Evolutionary conservation across 2,888 invertebrate species (phyloP).

Genomic region (Conchocele bisecta): DNA sequence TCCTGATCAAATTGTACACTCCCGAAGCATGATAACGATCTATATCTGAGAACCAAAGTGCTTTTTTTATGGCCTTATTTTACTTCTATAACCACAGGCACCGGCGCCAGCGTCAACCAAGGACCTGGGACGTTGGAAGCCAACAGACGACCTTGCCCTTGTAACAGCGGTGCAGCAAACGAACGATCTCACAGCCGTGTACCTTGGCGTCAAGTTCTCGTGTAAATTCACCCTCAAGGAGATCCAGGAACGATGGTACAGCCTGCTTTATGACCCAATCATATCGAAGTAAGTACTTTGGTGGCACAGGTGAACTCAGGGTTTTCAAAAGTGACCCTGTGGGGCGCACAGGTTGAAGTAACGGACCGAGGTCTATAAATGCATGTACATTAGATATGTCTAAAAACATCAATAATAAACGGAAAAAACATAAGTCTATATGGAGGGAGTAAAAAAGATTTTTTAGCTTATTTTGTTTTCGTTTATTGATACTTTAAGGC

Average conservation of each 20-base stretch:
- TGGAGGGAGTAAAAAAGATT: too few species aligned
- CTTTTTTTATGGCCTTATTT: not conserved
- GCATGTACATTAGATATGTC: too few species aligned
- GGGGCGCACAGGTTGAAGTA: too few species aligned
- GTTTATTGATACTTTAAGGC: too few species aligned
- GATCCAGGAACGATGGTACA: slow-evolving; percentile 97
- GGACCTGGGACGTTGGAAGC: slow-evolving; percentile 94
- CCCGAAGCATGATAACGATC: too few species aligned
- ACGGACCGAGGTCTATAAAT: too few species aligned
- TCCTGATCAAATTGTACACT: too few species aligned
- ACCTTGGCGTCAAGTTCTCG: slow-evolving; percentile 96
- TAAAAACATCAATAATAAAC: too few species aligned
- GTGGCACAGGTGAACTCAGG: not conserved
- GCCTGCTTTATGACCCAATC: slow-evolving; percentile 96
- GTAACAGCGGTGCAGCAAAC: slow-evolving; percentile 95
- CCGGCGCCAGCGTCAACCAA: slow-evolving; percentile 78
- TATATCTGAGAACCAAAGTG: too few species aligned
- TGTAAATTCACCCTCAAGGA: slow-evolving; percentile 97
- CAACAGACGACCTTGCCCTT: slow-evolving; percentile 96
- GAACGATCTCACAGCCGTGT: slow-evolving; percentile 87
- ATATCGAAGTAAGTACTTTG: slow-evolving; percentile 86
- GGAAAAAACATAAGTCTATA: too few species aligned
- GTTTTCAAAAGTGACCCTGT: not conserved
- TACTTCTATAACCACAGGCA: slow-evolving; percentile 48
- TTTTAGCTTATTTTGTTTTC: too few species aligned